phyloP scores from a whole-genome alignment of 2,797 vertebrate species.

The Pygocentrus nattereri region DNA sequence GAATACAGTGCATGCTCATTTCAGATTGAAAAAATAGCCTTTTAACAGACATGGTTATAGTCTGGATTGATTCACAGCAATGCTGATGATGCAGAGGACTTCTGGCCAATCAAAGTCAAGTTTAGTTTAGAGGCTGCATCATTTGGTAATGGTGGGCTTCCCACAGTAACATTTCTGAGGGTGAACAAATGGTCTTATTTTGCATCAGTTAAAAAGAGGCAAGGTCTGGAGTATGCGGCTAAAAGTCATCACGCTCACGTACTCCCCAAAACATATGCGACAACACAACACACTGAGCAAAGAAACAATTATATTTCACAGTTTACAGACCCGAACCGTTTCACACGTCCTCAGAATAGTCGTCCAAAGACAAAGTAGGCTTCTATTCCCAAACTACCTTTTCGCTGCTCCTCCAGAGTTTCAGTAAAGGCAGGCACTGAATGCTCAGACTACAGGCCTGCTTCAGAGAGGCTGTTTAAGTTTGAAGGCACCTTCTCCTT shows the following conservation, averaged over 20 bases:
- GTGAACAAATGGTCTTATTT: constrained; percentile 29
- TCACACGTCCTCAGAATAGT: constrained; percentile 10
- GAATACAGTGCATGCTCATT: constrained; percentile 62
- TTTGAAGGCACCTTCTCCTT: constrained; percentile 78
- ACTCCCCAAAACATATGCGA: constrained; percentile 42
- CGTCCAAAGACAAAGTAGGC: not conserved
- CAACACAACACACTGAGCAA: constrained; percentile 34
- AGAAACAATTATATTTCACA: constrained; percentile 67
- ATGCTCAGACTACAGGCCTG: constrained; percentile 70
- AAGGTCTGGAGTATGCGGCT: constrained; percentile 42
- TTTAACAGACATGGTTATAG: constrained; percentile 33
- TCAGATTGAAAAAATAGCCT: constrained; percentile 49
- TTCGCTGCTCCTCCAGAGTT: not conserved
- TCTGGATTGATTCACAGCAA: constrained; percentile 41
- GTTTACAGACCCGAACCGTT: constrained; percentile 59
- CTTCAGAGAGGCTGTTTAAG: constrained; percentile 56
- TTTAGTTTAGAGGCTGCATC: not conserved
- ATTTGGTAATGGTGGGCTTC: not conserved
- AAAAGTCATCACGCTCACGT: constrained; percentile 28
- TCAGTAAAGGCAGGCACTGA: constrained; percentile 61
- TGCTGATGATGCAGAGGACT: not conserved
- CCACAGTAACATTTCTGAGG: constrained; percentile 11
- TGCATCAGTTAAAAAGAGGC: constrained; percentile 54
- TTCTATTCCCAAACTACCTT: constrained; percentile 7
- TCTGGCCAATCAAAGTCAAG: not conserved